Conservation (phyloP, 2,797 vertebrate species). For the Anabacerthia variegaticeps region DNA sequence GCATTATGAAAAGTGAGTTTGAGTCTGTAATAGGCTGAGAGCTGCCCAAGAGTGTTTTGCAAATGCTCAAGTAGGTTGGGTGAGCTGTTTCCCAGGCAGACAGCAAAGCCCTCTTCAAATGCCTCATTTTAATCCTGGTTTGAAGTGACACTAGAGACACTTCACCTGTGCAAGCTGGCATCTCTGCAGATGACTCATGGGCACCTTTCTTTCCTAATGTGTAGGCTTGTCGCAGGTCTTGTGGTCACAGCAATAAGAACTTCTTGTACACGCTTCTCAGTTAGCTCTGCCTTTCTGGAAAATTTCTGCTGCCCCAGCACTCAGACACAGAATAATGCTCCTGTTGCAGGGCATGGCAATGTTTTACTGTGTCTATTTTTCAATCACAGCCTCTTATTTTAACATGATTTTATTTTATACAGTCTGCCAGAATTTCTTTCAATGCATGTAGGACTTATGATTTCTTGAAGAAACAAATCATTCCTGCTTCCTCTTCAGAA, state of each 20-base stretch:
- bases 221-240: not conserved
- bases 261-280: not conserved
- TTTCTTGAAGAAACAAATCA: not conserved
- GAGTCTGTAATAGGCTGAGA: not conserved
- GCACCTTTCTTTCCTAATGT: not conserved
- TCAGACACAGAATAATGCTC: not conserved
- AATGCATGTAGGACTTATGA: not conserved
- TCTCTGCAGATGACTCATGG: not conserved
- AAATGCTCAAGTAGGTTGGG: not conserved
- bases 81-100: not conserved
- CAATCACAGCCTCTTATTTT: not conserved
- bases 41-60: not conserved
- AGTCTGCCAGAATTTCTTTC: not conserved
- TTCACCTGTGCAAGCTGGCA: not conserved
- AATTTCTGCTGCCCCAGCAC: not conserved
- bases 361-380: not conserved
- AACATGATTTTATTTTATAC: not conserved
- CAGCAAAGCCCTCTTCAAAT: not conserved
- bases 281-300: constrained; percentile 22
- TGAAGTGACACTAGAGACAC: not conserved
- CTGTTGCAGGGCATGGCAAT: not conserved
- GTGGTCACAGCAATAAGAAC: not conserved
- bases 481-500: not conserved
- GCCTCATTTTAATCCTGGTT: not conserved
- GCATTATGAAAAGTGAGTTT: not conserved